phyloP scores from a whole-genome alignment of 1,140 invertebrate species.

The Pogonognathellus flavescens region DNA sequence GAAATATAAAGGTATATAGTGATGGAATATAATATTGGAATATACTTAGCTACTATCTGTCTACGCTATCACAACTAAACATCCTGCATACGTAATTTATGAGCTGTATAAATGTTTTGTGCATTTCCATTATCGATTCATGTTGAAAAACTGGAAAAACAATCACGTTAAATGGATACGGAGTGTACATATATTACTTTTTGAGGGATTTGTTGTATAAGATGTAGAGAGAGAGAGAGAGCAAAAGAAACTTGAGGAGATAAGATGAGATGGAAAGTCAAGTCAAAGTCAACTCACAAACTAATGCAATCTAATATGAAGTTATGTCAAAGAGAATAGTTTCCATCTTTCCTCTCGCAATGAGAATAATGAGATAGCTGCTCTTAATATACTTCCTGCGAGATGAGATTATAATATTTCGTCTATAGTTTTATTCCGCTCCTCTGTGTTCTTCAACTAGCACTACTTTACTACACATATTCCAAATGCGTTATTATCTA shows the following conservation, averaged over 20 bases:
- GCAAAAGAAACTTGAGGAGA: conserved; percentile 19
- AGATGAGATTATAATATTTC: neutral
- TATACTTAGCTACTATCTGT: conserved; percentile 6
- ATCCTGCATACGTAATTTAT: conserved; percentile 44
- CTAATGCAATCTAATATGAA: conserved; percentile 48
- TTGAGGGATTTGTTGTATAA: conserved; percentile 10
- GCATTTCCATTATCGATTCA: conserved; percentile 43
- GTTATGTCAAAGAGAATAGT: conserved; percentile 27
- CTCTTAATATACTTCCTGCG: conserved; percentile 16
- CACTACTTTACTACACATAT: neutral
- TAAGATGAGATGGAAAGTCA: conserved; percentile 35
- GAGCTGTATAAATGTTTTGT: conserved; percentile 47
- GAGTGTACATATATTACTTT: conserved; percentile 36
- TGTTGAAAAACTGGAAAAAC: conserved; percentile 50
- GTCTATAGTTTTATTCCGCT: neutral
- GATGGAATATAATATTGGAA: neutral
- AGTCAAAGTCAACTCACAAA: conserved; percentile 15
- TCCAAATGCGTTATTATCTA: no score
- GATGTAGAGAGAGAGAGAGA: conserved; percentile 16
- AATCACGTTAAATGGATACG: conserved; percentile 40
- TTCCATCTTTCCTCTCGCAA: conserved; percentile 32
- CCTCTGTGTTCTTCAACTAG: neutral
- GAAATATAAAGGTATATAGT: neutral
- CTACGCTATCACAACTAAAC: conserved; percentile 33
- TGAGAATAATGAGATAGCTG: conserved; percentile 40